Conservation (phyloP, 2,113 vertebrate genomes). For the Mustela lutreola region DNA sequence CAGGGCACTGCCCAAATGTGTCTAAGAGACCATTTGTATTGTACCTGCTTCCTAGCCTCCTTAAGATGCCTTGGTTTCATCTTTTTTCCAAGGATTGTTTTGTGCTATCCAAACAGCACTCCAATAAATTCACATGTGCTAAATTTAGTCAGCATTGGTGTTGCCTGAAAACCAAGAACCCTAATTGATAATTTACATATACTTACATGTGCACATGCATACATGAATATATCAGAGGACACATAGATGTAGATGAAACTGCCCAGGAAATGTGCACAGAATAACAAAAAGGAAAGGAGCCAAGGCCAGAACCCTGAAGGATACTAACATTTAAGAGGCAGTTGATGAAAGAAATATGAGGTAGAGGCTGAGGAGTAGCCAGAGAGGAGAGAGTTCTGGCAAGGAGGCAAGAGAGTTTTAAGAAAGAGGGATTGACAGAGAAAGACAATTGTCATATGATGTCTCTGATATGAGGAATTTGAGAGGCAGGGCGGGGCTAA, state of each 20-base stretch:
- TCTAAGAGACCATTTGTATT: neutral
- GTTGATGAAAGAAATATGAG: neutral
- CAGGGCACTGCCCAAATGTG: neutral
- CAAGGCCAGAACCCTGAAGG: neutral
- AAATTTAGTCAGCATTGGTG: neutral
- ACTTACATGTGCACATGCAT: neutral
- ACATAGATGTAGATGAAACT: neutral
- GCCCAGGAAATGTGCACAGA: neutral
- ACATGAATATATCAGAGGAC: neutral
- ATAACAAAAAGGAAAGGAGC: neutral
- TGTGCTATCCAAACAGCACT: neutral
- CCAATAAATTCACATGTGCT: neutral
- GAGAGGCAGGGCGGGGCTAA: no score
- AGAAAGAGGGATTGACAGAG: neutral
- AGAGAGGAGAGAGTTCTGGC: neutral
- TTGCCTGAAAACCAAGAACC: constrained; percentile 1
- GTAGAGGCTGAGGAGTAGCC: neutral
- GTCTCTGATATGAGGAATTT: no score
- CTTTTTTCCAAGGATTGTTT: neutral
- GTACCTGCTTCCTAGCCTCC: neutral
- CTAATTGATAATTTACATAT: neutral
- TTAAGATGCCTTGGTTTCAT: neutral
- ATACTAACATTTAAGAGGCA: constrained; percentile 29
- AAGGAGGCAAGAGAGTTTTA: neutral
- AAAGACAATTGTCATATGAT: no score